Percentiles rank a stretch among this genome's conserved stretches.
These are phyloP conservation scores for Sphaerophoria taeniata DNA, from an alignment of 2,888 invertebrate genomes.

Conservation along the genomic window DNA sequence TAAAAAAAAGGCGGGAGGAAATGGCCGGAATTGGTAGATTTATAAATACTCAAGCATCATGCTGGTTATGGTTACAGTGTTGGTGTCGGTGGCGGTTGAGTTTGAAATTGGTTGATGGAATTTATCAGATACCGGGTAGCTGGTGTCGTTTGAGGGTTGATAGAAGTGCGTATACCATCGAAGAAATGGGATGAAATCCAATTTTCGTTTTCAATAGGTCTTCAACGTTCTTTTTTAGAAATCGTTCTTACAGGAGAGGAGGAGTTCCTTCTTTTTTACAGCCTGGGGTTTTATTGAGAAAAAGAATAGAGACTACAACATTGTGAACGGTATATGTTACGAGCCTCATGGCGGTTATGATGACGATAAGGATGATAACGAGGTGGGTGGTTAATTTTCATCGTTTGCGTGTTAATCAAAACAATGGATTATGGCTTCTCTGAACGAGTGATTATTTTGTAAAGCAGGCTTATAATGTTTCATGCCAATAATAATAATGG, in stretches of 20 bases:
- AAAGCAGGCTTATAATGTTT: no score
- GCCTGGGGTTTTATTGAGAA: constrained; percentile 2
- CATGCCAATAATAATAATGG: no score
- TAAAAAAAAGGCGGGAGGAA: not conserved
- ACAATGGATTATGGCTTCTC: constrained; percentile 41
- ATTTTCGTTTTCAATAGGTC: constrained; percentile 69
- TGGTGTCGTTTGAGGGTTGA: no score
- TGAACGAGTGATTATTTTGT: not conserved
- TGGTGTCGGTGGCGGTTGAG: not conserved
- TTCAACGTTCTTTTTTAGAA: constrained; percentile 16
- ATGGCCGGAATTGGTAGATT: constrained; percentile 10
- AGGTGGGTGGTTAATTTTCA: constrained; percentile 65
- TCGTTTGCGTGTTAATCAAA: constrained; percentile 54
- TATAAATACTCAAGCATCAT: constrained; percentile 22
- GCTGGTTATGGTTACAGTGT: not conserved
- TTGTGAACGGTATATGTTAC: constrained; percentile 1
- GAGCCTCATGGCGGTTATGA: constrained; percentile 45
- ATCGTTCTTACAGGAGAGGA: constrained; percentile 19
- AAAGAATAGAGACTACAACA: constrained; percentile 16
- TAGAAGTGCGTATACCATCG: no score
- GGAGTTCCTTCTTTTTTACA: not conserved
- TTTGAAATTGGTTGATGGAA: constrained; percentile 19
- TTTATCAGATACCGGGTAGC: no score
- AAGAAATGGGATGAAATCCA: no score
- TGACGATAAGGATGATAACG: constrained; percentile 34